Conservation (phyloP, 2,113 vertebrate species). For the Heterocephalus glaber region DNA sequence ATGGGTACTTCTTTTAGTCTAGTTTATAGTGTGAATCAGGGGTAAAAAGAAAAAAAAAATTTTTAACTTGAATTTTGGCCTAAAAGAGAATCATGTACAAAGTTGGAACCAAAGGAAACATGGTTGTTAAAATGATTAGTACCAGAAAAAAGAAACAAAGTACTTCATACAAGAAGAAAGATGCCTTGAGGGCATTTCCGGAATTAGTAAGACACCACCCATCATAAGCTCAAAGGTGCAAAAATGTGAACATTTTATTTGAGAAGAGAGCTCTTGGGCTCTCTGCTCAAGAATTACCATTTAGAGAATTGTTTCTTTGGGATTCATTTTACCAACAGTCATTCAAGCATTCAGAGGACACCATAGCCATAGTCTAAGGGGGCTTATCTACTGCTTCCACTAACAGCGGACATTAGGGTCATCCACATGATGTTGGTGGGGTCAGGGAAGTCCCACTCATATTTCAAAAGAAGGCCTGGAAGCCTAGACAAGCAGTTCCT, state of each 20-base stretch:
- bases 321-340: background rate
- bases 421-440: background rate
- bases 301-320: background rate
- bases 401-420: background rate
- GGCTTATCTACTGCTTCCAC: background rate
- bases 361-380: background rate
- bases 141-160: background rate
- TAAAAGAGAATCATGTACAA: background rate
- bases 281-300: background rate
- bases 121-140: background rate
- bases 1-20: background rate
- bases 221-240: background rate
- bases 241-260: background rate
- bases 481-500: background rate
- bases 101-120: background rate
- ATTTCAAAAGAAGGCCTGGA: background rate
- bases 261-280: background rate
- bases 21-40: background rate
- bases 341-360: background rate
- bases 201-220: background rate
- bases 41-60: background rate
- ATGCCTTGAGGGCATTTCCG: background rate
- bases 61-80: background rate
- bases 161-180: background rate
- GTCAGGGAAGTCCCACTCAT: background rate